These are phyloP conservation scores for Marisa cornuarietis DNA, from an alignment of 1,140 invertebrate species.

Conservation along the genomic window DNA sequence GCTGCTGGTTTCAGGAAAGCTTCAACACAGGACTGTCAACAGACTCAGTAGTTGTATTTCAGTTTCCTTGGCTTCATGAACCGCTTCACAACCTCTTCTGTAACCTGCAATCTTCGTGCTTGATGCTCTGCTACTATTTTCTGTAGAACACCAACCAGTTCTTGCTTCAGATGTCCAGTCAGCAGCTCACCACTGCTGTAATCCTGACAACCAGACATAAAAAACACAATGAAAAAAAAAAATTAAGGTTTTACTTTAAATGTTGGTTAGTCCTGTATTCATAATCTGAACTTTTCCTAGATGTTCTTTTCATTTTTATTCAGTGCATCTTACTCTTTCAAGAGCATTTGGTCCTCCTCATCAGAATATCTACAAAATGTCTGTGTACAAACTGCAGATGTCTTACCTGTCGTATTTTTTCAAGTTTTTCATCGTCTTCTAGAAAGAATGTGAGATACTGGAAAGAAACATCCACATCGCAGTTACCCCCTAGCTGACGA, in stretches of 20 bases:
- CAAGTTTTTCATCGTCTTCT: conserved; percentile 90
- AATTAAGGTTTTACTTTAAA: conserved; percentile 8
- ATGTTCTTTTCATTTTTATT: too few relatives aligned
- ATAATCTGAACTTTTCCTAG: background rate
- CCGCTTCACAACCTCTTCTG: conserved; percentile 83
- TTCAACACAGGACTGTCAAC: background rate
- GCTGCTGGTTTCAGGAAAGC: background rate
- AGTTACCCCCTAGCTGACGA: conserved; percentile 87
- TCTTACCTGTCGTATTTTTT: conserved; percentile 79
- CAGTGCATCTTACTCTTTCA: too few relatives aligned
- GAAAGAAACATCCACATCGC: conserved; percentile 94
- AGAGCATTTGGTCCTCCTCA: too few relatives aligned
- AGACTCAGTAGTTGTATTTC: conserved; percentile 66
- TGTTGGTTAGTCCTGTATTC: background rate
- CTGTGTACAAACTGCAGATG: background rate
- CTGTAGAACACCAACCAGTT: conserved; percentile 82
- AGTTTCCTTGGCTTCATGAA: conserved; percentile 89
- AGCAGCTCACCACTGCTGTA: conserved; percentile 91
- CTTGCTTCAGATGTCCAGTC: conserved; percentile 94
- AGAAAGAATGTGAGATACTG: conserved; percentile 97
- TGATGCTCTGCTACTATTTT: conserved; percentile 86
- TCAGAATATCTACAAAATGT: too few relatives aligned
- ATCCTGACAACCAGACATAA: conserved; percentile 69
- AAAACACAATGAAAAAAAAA: background rate
- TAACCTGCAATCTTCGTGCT: conserved; percentile 80